These are phyloP conservation scores for Sigmodon hispidus DNA, from an alignment of 2,113 vertebrate species.

Conservation along the genomic window DNA sequence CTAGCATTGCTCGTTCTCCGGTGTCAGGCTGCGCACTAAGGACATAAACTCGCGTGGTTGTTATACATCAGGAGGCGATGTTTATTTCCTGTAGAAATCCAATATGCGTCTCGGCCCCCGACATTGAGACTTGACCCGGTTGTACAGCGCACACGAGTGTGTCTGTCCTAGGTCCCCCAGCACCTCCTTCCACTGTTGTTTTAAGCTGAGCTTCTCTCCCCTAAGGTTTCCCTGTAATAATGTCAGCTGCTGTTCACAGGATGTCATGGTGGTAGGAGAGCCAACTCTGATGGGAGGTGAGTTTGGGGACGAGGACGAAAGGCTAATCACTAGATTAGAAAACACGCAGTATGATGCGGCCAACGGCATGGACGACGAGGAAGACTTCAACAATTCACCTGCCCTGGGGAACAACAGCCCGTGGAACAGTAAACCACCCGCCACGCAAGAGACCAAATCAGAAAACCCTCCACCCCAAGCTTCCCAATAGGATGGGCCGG, in stretches of 20 bases:
- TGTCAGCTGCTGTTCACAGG: conserved; percentile 93
- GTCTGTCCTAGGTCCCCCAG: conserved; percentile 74
- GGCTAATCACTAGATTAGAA: conserved; percentile 99
- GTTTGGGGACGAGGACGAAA: conserved; percentile 99
- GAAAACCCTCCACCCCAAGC: conserved; percentile 97
- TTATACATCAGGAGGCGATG: conserved; percentile 73
- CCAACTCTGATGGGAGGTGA: conserved; percentile 99
- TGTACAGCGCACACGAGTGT: conserved; percentile 76
- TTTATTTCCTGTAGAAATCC: conserved; percentile 78
- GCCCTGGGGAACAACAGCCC: conserved; percentile 96
- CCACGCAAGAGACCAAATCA: conserved; percentile 94
- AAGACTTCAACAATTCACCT: conserved; percentile 98
- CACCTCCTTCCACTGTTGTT: conserved; percentile 82
- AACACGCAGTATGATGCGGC: conserved; percentile 99
- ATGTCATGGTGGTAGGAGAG: conserved; percentile 99
- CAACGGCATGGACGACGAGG: conserved; percentile 99
- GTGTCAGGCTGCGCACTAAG: conserved; percentile 82
- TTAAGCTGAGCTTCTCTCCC: conserved; percentile 87
- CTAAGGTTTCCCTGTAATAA: conserved; percentile 90
- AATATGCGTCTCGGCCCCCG: conserved; percentile 74
- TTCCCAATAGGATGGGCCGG: conserved; percentile 89
- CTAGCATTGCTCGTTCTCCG: conserved; percentile 81
- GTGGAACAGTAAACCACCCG: conserved; percentile 95
- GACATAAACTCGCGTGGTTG: conserved; percentile 74
- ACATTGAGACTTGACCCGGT: conserved; percentile 73